phyloP scores from a whole-genome alignment of 2,797 vertebrate genomes.

The Takifugu rubripes region DNA sequence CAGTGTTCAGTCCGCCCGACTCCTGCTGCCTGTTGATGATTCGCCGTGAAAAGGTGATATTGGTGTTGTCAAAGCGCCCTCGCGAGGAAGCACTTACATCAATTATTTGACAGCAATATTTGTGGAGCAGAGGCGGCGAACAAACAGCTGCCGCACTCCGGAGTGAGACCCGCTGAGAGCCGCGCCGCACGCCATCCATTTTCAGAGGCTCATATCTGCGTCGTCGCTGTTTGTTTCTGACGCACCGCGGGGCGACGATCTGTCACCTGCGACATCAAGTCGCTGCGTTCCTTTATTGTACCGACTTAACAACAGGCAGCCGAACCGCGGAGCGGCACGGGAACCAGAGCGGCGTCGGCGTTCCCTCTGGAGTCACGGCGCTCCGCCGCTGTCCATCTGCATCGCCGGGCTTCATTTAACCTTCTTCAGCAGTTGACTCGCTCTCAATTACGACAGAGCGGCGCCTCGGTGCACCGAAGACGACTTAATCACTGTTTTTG shows the following conservation, averaged over 20 bases:
- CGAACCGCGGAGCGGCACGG: neutral
- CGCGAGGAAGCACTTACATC: constrained; percentile 38
- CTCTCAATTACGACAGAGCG: constrained; percentile 61
- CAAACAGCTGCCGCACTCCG: constrained; percentile 34
- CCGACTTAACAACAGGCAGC: constrained; percentile 9
- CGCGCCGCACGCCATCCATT: constrained; percentile 27
- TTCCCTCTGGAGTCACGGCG: constrained; percentile 26
- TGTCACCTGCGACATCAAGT: constrained; percentile 32
- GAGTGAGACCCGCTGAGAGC: constrained; percentile 25
- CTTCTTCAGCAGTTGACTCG: constrained; percentile 36
- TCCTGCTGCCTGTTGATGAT: constrained; percentile 23
- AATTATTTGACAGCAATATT: constrained; percentile 48
- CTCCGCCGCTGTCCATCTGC: constrained; percentile 11
- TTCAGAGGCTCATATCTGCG: constrained; percentile 9
- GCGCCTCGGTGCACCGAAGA: constrained; percentile 52
- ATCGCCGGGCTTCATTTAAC: neutral
- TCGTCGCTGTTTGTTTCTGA: constrained; percentile 34
- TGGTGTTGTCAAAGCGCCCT: constrained; percentile 35
- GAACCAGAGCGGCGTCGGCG: neutral
- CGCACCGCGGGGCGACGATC: constrained; percentile 12
- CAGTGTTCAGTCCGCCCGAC: neutral
- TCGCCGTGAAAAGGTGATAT: constrained; percentile 12
- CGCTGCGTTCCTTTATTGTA: constrained; percentile 5
- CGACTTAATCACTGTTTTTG: constrained; percentile 74
- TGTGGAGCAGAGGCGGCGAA: constrained; percentile 39